A percentile compares a stretch with the other conserved stretches of the same genome.
These are phyloP conservation scores for Oryctolagus cuniculus DNA, from an alignment of 2,113 vertebrate genomes.

Conservation along the genomic window DNA sequence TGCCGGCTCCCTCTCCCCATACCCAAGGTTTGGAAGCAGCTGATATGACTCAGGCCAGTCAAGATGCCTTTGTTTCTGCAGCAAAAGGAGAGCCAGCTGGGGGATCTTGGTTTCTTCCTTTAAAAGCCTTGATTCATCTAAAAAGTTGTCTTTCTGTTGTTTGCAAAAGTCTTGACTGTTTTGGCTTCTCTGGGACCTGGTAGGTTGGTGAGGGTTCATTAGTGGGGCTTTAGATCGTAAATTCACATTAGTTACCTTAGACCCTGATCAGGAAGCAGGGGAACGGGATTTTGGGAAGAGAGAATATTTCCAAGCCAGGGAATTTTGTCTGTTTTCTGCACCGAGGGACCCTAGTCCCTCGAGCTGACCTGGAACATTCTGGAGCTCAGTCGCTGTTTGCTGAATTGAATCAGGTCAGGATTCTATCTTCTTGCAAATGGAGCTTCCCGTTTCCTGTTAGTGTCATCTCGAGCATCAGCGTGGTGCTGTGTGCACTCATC, in stretches of 20 bases:
- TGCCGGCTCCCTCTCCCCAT: background rate
- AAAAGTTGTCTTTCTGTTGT: background rate
- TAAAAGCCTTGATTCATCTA: background rate
- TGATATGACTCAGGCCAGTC: background rate
- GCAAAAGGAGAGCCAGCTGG: background rate
- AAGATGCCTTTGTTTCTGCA: background rate
- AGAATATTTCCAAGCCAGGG: background rate
- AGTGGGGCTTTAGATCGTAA: background rate
- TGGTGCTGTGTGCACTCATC: background rate
- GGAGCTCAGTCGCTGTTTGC: background rate
- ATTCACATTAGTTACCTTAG: background rate
- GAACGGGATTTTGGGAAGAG: background rate
- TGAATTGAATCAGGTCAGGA: slow-evolving; percentile 15
- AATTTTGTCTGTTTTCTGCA: slow-evolving; percentile 39
- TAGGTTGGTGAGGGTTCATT: background rate
- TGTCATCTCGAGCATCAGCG: background rate
- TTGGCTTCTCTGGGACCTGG: background rate
- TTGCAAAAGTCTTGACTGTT: background rate
- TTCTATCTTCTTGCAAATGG: background rate
- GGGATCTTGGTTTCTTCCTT: background rate
- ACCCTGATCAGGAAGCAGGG: background rate
- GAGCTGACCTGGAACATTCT: background rate
- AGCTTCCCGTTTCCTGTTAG: slow-evolving; percentile 45
- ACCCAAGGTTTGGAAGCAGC: background rate
- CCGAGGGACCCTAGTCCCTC: background rate